Conservation (phyloP, 1,140 invertebrate species). For the Cotesia vestalis region DNA sequence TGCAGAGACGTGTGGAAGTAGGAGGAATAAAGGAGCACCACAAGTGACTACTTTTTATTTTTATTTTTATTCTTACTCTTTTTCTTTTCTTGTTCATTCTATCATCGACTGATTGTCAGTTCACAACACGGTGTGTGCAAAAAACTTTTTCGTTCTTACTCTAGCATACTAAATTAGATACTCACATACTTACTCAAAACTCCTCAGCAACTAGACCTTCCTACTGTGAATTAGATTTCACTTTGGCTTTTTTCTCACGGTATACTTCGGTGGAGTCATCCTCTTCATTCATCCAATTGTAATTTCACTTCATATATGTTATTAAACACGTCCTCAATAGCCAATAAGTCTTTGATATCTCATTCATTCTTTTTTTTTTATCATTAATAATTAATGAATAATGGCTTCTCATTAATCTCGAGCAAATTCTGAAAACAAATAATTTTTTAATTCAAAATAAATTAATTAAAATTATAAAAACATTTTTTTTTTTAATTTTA, state of each 20-base stretch:
- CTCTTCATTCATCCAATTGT: background rate
- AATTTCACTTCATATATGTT: background rate
- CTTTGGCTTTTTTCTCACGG: conserved; percentile 13
- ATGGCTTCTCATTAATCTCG: too few relatives aligned
- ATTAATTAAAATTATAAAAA: too few relatives aligned
- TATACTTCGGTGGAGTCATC: background rate
- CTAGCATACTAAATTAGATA: conserved; percentile 12
- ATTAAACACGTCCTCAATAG: too few relatives aligned
- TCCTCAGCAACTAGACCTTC: background rate
- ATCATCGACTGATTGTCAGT: conserved; percentile 14
- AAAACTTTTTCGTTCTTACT: background rate
- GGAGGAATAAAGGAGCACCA: background rate
- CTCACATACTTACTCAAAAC: conserved; percentile 1
- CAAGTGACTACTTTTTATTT: conserved; percentile 19
- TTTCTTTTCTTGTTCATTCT: background rate
- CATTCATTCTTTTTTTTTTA: background rate
- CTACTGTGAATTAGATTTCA: conserved; percentile 6
- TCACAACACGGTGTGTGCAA: background rate
- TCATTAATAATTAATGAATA: background rate
- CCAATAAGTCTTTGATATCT: background rate
- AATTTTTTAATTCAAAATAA: too few relatives aligned
- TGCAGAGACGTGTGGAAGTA: conserved; percentile 17
- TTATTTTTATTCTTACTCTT: too few relatives aligned
- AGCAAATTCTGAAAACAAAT: too few relatives aligned
- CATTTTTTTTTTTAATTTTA: too few relatives aligned